Percentiles rank a stretch among this genome's conserved stretches.
Conservation (phyloP, 2,113 vertebrate species). For the Corydoras maculifer region DNA sequence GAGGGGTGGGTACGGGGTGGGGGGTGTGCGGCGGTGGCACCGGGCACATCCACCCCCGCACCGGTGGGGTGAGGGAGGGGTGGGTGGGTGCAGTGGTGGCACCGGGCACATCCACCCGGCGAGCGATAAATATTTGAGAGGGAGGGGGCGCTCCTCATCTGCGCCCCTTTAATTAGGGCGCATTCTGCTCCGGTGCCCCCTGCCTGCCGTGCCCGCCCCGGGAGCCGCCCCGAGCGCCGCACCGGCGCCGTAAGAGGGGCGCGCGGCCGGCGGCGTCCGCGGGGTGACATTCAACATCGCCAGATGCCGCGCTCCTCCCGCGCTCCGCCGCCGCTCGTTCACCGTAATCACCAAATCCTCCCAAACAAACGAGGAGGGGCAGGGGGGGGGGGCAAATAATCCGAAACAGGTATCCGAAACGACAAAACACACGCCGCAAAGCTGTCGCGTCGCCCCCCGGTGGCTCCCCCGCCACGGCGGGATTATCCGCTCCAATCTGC, state of each 20-base stretch:
- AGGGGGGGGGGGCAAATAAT: conserved; percentile 30
- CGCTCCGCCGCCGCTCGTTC: conserved; percentile 39
- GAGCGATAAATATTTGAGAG: conserved; percentile 50
- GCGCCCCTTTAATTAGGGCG: conserved; percentile 46
- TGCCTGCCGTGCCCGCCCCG: conserved; percentile 28
- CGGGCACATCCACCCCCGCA: conserved; percentile 40
- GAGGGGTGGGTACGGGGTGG: conserved; percentile 9
- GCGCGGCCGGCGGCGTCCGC: conserved; percentile 43
- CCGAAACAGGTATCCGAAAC: conserved; percentile 39
- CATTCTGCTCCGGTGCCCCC: conserved; percentile 49
- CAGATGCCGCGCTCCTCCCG: conserved; percentile 50
- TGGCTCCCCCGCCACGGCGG: not conserved
- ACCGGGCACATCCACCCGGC: conserved; percentile 38
- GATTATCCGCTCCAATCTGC: no score
- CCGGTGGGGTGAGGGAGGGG: no score
- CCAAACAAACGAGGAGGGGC: conserved; percentile 48
- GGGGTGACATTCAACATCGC: conserved; percentile 54
- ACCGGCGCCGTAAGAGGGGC: no score
- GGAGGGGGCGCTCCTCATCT: conserved; percentile 40
- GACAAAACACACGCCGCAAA: conserved; percentile 23
- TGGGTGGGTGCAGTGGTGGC: not conserved
- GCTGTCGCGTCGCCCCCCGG: conserved; percentile 15
- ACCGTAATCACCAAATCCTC: conserved; percentile 48
- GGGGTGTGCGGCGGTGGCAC: conserved; percentile 26
- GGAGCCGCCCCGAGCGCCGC: not conserved